Evolutionary conservation across 2,888 invertebrate genomes (phyloP), one percentile per base, ranked within the genome.

Genomic region (Coecobrya sp.): DNA sequence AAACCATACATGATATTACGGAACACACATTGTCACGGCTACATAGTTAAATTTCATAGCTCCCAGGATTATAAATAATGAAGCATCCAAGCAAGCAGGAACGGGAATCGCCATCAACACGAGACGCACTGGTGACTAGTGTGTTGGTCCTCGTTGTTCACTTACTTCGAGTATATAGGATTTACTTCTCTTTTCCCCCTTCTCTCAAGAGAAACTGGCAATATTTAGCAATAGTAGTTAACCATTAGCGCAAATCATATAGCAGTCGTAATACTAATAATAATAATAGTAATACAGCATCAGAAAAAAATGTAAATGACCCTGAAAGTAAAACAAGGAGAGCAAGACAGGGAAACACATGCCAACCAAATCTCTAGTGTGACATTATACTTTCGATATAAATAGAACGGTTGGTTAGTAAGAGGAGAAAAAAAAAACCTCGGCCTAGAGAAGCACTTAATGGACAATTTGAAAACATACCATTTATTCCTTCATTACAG

Each of bases 371-470:
- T 87, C 73, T 59, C 55, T 76, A 59, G 86, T 73, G 86, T 55
- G 86, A 86, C 52, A 87, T 76, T 49, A 68, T 55, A 76, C 16
- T 22, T n/a, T n/a, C n/a, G n/a, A 55, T 86, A 73, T 86, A 45
- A 36, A 86, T 70, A 73, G 55, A 52, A 59, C 70, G 8, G 11
- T 49, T 49, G 11, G 49, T 62, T 42, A 68, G 2, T 10, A 65
- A 65, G 65, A 81, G 42, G 59, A 79, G 76, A 45, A 62, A 65
- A 25, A 84, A 65, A 59, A n/a, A 88, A 27, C 88, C 81, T 88
- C 81, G 79, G 79, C 88, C 88, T 62, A 88, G 79, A 88, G 62
- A 88, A 84, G 19, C 65, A 65, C 65, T 84, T 84, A 84, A 84
- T 84, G 84, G 84, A 42, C 62, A 84, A 84, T 65, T 84, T 62